Conservation (phyloP, 2,113 vertebrate species). For the Lasiurus borealis region DNA sequence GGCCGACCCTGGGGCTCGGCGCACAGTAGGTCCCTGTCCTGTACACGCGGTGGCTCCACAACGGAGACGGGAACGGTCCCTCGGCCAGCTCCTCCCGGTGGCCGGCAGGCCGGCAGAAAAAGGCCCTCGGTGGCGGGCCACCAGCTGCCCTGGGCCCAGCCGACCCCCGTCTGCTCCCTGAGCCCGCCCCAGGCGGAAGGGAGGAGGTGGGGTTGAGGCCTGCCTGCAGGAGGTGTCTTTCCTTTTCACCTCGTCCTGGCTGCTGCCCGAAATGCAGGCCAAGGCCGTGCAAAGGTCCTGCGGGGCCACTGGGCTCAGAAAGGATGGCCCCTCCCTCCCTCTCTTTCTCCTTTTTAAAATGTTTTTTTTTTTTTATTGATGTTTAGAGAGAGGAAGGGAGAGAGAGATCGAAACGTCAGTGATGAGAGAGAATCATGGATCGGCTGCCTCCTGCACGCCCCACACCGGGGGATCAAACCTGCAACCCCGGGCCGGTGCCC, state of each 20-base stretch:
- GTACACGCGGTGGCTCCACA: neutral
- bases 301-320: neutral
- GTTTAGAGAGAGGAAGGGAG: no score
- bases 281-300: neutral
- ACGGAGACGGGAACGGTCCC: neutral
- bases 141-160: neutral
- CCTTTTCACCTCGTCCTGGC: neutral
- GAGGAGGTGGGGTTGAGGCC: neutral
- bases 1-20: neutral
- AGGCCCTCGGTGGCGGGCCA: neutral
- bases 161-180: neutral
- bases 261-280: neutral
- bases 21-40: neutral
- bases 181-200: neutral
- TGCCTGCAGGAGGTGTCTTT: neutral
- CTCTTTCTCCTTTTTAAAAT: no score
- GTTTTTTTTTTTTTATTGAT: no score
- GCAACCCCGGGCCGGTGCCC: no score
- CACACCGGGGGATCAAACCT: no score
- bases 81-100: neutral
- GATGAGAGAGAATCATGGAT: no score
- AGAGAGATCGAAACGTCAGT: no score
- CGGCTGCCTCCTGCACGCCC: no score
- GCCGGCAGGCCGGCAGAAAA: neutral
- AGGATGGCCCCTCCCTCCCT: neutral